These are phyloP conservation scores for Rhodinocichla rosea DNA, from an alignment of 2,113 vertebrate genomes.

Conservation along the genomic window DNA sequence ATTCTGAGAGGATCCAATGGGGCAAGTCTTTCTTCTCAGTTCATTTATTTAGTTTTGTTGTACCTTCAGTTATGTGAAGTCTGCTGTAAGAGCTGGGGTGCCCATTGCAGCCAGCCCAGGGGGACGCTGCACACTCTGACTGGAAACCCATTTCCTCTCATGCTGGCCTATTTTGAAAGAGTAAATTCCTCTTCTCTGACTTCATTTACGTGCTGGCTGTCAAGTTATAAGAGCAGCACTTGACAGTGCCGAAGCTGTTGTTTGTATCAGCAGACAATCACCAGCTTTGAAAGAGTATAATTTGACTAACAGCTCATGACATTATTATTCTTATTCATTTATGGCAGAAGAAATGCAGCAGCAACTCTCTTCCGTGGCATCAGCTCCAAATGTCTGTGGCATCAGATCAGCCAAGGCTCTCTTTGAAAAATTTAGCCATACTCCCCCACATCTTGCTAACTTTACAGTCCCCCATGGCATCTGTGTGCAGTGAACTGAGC, in stretches of 20 bases:
- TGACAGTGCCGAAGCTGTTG: constrained; percentile 41
- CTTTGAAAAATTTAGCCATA: constrained; percentile 62
- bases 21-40: neutral
- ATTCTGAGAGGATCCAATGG: neutral
- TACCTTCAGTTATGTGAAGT: neutral
- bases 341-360: constrained; percentile 73
- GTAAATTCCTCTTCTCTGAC: constrained; percentile 7
- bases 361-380: constrained; percentile 62
- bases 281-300: constrained; percentile 61
- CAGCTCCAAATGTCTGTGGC: constrained; percentile 67
- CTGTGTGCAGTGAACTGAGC: constrained; percentile 79
- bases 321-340: constrained; percentile 70
- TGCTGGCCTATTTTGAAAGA: constrained; percentile 23
- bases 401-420: constrained; percentile 61
- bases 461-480: constrained; percentile 74
- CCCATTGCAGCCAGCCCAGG: neutral
- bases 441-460: constrained; percentile 75
- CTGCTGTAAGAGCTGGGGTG: neutral
- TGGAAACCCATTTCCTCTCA: neutral
- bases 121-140: fast-evolving
- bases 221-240: neutral
- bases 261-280: constrained; percentile 68
- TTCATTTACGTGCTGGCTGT: constrained; percentile 26
- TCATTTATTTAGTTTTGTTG: neutral
- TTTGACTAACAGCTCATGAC: constrained; percentile 69